Evolutionary conservation across 2,797 vertebrate genomes (phyloP).

Genomic region (Xenopus petersii): DNA sequence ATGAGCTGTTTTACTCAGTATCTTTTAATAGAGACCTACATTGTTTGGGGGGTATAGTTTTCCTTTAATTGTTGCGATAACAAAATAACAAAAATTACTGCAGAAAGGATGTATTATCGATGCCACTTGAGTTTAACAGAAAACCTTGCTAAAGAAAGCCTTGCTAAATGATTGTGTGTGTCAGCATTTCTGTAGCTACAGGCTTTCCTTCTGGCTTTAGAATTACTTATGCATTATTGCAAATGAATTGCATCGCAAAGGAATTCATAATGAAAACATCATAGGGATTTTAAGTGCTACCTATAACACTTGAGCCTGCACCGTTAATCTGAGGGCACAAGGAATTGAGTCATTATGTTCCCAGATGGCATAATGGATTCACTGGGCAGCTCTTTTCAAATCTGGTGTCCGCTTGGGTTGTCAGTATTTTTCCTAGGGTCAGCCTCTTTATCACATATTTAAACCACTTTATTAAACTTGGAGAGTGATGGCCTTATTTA

Average conservation of each 20-base stretch:
- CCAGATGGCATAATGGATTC: slow-evolving; percentile 51
- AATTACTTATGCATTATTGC: slow-evolving; percentile 64
- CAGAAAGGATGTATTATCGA: no score
- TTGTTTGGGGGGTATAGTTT: no score
- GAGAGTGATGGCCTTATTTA: slow-evolving; percentile 57
- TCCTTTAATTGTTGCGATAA: no score
- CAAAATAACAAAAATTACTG: no score
- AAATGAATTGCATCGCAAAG: slow-evolving; percentile 63
- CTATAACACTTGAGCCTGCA: slow-evolving; percentile 59
- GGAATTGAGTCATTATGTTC: slow-evolving; percentile 57
- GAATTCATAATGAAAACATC: slow-evolving; percentile 64
- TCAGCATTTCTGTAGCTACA: slow-evolving; percentile 60
- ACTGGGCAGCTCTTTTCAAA: slow-evolving; percentile 50
- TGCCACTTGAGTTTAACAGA: no score
- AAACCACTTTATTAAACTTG: slow-evolving; percentile 57
- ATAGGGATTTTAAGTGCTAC: slow-evolving; percentile 60
- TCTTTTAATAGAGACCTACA: no score
- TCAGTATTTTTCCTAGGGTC: slow-evolving; percentile 49
- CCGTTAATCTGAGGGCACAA: slow-evolving; percentile 64
- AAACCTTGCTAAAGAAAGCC: no score
- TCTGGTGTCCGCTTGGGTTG: slow-evolving; percentile 18
- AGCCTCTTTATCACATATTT: slow-evolving; percentile 52
- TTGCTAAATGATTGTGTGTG: neutral
- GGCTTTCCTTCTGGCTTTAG: slow-evolving; percentile 58
- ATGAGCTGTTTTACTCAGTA: no score